These are phyloP conservation scores for Sminthopsis crassicaudata DNA, from an alignment of 2,113 vertebrate genomes.

Conservation along the genomic window DNA sequence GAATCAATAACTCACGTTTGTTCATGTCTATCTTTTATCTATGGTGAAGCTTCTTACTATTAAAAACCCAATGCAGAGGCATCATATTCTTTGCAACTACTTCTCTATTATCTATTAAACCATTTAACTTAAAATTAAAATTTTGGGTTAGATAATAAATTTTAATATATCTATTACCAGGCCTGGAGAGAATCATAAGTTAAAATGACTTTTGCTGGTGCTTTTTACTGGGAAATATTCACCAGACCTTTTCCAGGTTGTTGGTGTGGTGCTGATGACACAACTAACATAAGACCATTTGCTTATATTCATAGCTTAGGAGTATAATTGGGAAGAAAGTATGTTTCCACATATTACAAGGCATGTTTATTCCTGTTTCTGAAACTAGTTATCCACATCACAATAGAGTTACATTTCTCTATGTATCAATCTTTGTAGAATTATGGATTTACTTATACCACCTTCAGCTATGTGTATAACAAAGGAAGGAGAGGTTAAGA, in stretches of 20 bases:
- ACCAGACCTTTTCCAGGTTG: not conserved
- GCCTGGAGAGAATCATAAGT: not conserved
- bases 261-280: not conserved
- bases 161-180: not conserved
- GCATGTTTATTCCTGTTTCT: too few species aligned
- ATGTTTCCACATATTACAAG: too few species aligned
- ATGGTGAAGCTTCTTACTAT: not conserved
- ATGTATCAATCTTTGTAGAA: too few species aligned
- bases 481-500: too few species aligned
- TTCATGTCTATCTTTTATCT: not conserved
- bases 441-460: too few species aligned
- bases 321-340: not conserved
- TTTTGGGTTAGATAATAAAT: not conserved
- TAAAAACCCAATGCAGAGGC: not conserved
- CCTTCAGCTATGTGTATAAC: too few species aligned
- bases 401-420: too few species aligned
- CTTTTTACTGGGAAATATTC: not conserved
- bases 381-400: too few species aligned
- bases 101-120: not conserved
- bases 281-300: not conserved
- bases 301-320: not conserved
- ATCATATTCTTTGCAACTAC: not conserved
- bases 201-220: not conserved
- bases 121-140: not conserved
- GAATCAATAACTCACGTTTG: constrained; percentile 7